Percentiles rank a stretch among this genome's conserved stretches.
phyloP scores from a whole-genome alignment of 53 echinoderm and acorn worm genomes.

The Patiria pectinifera region DNA sequence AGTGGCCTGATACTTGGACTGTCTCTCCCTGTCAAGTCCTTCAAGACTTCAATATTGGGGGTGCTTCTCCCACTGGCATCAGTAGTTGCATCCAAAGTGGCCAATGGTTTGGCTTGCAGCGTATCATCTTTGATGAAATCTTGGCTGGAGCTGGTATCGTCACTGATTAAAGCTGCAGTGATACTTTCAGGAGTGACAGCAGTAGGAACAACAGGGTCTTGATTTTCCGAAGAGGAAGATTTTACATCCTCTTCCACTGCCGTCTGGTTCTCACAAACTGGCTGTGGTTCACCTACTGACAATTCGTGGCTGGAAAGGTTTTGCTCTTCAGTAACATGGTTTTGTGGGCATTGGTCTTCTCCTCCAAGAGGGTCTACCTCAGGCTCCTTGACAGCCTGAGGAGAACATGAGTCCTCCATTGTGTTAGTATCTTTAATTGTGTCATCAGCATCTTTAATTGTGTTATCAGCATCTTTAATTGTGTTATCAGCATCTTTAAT shows the following conservation, averaged over 20 bases:
- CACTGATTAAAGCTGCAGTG: conserved; percentile 1
- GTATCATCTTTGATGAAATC: conserved; percentile 4
- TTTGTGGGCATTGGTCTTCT: neutral
- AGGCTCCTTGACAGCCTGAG: neutral
- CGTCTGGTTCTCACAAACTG: neutral
- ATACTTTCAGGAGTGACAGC: neutral
- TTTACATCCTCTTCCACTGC: neutral
- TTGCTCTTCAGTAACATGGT: neutral
- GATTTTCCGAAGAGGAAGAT: neutral
- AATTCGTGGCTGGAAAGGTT: neutral
- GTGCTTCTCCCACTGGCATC: conserved; percentile 29
- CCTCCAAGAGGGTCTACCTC: neutral
- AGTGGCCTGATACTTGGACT: conserved; percentile 26
- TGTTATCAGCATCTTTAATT: neutral
- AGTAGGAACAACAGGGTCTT: neutral
- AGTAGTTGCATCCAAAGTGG: conserved; percentile 1
- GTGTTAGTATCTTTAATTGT: neutral
- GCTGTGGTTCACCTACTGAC: neutral
- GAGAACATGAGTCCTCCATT: neutral
- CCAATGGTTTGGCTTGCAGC: neutral
- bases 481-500: neutral
- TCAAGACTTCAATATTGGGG: neutral
- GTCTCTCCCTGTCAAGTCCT: conserved; percentile 46
- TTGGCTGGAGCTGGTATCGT: conserved; percentile 28
- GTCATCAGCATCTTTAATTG: neutral